These are phyloP conservation scores for Temnopleurus reevesii DNA, from an alignment of 53 echinoderm and acorn worm genomes.

Conservation along the genomic window DNA sequence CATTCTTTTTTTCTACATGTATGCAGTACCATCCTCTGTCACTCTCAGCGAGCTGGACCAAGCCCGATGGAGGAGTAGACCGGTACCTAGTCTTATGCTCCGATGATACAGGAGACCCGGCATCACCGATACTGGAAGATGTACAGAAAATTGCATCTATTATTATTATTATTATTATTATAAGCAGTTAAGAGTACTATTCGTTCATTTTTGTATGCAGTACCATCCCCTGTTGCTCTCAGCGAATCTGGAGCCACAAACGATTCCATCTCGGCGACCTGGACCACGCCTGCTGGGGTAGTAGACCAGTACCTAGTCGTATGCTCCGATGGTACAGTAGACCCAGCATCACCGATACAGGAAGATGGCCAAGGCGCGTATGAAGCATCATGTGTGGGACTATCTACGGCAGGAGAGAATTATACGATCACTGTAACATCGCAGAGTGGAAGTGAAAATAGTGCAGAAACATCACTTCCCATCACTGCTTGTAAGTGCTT, in stretches of 20 bases:
- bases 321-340: slow-evolving; percentile 39
- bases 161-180: no score
- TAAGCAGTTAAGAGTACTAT: not conserved
- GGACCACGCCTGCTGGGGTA: slow-evolving; percentile 49
- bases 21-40: no score
- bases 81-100: no score
- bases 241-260: slow-evolving; percentile 46
- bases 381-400: slow-evolving; percentile 42
- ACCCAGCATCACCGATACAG: not conserved
- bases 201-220: not conserved
- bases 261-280: slow-evolving; percentile 21
- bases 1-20: no score
- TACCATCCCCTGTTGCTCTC: not conserved
- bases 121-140: no score
- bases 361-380: not conserved
- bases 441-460: slow-evolving; percentile 4
- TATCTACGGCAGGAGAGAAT: slow-evolving; percentile 50
- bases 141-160: no score
- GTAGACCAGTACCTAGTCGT: slow-evolving; percentile 48
- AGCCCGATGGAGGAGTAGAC: no score
- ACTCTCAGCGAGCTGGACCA: no score
- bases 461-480: not conserved
- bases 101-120: no score
- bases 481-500: slow-evolving; percentile 16
- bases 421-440: slow-evolving; percentile 67